These are phyloP conservation scores for Tauraco erythrolophus DNA, from an alignment of 2,113 vertebrate genomes.

Conservation along the genomic window DNA sequence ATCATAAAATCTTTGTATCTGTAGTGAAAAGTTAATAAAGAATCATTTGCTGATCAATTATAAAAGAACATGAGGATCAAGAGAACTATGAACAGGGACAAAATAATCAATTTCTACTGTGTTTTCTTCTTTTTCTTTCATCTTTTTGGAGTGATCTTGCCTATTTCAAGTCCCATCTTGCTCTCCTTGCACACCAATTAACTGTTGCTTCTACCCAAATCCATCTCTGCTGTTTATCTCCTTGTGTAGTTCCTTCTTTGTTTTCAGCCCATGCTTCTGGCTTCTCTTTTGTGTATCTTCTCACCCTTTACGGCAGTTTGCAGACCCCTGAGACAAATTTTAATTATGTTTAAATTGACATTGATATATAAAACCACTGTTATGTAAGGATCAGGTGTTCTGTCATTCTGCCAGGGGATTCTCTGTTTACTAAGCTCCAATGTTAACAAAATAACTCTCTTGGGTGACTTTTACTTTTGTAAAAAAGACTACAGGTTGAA, in stretches of 20 bases:
- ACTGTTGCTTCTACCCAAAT: background rate
- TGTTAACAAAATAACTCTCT: background rate
- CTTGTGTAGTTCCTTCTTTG: background rate
- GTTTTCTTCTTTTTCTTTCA: slow-evolving; percentile 7
- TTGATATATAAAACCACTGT: background rate
- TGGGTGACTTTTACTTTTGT: background rate
- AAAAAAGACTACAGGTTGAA: background rate
- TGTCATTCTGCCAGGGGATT: background rate
- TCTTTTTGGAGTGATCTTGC: background rate
- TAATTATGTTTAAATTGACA: slow-evolving; percentile 3
- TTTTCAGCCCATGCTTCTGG: background rate
- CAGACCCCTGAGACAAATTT: background rate
- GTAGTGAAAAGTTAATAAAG: background rate
- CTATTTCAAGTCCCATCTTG: background rate
- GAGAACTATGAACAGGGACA: background rate
- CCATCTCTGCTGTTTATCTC: background rate
- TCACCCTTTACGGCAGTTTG: background rate
- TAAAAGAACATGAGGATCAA: background rate
- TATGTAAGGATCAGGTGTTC: background rate
- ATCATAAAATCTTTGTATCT: background rate
- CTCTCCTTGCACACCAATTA: background rate
- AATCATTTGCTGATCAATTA: background rate
- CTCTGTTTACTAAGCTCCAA: background rate
- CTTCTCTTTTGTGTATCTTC: background rate
- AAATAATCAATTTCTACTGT: background rate